Base-by-base conservation (phyloP, 2,888 invertebrate genomes). In the Ophraella communa region DNA sequence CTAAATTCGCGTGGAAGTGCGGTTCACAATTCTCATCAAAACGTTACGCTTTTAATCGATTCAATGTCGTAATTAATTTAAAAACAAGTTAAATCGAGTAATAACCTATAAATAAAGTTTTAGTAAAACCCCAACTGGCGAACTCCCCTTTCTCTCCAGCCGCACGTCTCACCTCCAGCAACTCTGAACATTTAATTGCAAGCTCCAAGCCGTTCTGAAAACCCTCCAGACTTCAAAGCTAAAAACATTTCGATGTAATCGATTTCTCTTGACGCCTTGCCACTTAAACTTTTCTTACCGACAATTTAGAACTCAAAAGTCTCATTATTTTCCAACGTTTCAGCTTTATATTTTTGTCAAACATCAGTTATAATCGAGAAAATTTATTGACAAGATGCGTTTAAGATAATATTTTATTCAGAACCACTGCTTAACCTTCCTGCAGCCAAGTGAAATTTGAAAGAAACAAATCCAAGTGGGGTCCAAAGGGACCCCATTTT, bases 221-320 rank as follows among this genome's bases (percentile, higher is more conserved):
- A 76, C 75, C 72, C 72, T 70, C 74, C 71, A 73, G 77, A 78
- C 78, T 78, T 79, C 78, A 79, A 78, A 79, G 79, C 73, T 76
- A 78, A 78, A 78, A 78, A 78, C 79, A 76, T 77, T 78, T 76
- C 71, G 74, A 74, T 73, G 75, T 77, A 78, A 79, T 79, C 78
- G 79, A 78, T 79, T 77, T 74, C 75, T 72, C 73, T 68, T 74
- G 76, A 74, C 75, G 75, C 75, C 75, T 74, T 69, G 71, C 75
- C 77, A 77, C 76, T 77, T 77, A 75, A 73, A 74, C 68, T 74
- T 70, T 71, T 59, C 71, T 64, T 62, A 56, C 67, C 69, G 59
- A 66, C 69, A 71, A 71, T 69, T 72, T 68, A 64, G 63, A 66
- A 65, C 69, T 66, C 70, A 66, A 69, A 64, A 68, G 67, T 72